phyloP scores from a whole-genome alignment of 1,140 invertebrate genomes.

The Achatina immaculata region DNA sequence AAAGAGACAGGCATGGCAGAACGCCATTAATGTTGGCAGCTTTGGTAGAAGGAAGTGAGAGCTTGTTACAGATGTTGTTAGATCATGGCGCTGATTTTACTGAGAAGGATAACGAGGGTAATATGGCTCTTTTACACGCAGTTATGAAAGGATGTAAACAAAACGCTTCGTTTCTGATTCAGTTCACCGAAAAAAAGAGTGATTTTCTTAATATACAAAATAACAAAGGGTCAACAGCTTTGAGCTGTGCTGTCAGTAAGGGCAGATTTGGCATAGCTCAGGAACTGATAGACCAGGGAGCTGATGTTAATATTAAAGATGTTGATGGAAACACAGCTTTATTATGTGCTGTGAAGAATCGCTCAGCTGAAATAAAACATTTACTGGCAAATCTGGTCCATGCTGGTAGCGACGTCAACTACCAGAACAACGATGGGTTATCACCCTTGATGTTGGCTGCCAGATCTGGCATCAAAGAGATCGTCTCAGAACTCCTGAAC shows the following conservation, averaged over 20 bases:
- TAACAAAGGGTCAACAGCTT: neutral
- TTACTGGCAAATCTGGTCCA: neutral
- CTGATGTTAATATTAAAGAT: neutral
- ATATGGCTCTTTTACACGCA: neutral
- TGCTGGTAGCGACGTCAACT: neutral
- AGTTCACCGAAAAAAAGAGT: neutral
- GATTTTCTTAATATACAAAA: neutral
- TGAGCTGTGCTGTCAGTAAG: neutral
- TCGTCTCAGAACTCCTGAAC: neutral
- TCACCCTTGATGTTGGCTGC: neutral
- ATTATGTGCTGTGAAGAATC: neutral
- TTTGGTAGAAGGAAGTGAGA: neutral
- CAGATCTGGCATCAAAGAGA: neutral
- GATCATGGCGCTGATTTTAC: neutral
- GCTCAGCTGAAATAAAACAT: neutral
- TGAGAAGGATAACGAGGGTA: neutral
- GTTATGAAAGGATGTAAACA: neutral
- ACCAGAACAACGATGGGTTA: neutral
- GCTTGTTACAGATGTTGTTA: neutral
- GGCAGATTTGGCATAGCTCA: neutral
- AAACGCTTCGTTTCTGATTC: neutral
- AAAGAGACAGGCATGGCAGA: neutral
- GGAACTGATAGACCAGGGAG: neutral
- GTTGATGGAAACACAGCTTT: neutral
- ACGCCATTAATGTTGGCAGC: conserved; percentile 14